These are phyloP conservation scores for Merluccius polli DNA, from an alignment of 2,797 vertebrate genomes.

Conservation along the genomic window DNA sequence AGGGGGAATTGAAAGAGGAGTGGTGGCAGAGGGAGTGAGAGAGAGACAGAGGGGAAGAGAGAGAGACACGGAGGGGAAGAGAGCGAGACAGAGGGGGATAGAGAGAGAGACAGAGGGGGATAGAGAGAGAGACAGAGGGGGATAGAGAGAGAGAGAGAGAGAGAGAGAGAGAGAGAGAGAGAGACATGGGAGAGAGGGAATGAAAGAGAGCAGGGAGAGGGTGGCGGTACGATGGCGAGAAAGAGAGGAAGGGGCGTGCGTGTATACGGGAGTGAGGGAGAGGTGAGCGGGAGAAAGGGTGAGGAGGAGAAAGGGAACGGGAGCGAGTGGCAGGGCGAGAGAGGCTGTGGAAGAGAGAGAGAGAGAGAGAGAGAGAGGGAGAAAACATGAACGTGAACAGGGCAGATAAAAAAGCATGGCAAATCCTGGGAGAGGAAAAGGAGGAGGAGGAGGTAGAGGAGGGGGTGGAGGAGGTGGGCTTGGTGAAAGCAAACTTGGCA, in stretches of 20 bases:
- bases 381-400: constrained; percentile 71
- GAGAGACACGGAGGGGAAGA: constrained; percentile 23
- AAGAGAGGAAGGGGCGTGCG: too few relatives aligned
- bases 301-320: not conserved
- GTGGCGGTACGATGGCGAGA: too few relatives aligned
- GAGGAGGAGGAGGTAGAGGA: constrained; percentile 49
- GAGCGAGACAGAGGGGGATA: constrained; percentile 71
- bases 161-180: not conserved
- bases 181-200: not conserved
- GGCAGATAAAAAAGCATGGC: constrained; percentile 71
- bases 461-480: constrained; percentile 73
- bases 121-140: not conserved
- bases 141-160: not conserved
- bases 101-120: not conserved
- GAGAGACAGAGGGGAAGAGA: constrained; percentile 58
- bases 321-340: constrained; percentile 76
- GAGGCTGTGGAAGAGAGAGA: constrained; percentile 27
- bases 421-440: constrained; percentile 47
- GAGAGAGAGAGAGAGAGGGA: constrained; percentile 56
- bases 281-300: too few relatives aligned
- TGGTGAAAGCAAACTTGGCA: constrained; percentile 92
- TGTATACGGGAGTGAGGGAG: too few relatives aligned
- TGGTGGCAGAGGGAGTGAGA: constrained; percentile 72
- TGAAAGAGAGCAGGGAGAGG: not conserved
- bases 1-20: constrained; percentile 97